Evolutionary conservation across 2,113 vertebrate species (phyloP).

Genomic region (Centropus unirufus): DNA sequence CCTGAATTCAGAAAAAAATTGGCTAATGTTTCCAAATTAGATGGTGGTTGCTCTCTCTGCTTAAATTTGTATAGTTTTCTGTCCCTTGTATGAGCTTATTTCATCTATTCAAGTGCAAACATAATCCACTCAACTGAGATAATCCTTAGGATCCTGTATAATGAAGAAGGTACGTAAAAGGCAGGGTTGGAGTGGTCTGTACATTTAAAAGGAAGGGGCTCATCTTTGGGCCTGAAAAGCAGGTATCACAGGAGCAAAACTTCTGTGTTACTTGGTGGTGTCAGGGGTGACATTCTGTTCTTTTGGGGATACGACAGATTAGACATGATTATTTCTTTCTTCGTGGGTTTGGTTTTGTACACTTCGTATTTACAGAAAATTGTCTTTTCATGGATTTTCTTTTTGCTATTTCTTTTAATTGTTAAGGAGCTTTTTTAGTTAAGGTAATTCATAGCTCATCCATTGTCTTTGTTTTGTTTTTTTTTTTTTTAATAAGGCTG

Average conservation of each 20-base stretch:
- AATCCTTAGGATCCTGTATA: neutral
- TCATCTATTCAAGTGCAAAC: neutral
- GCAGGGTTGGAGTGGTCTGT: neutral
- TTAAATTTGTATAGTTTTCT: neutral
- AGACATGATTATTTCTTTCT: neutral
- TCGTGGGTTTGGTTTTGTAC: neutral
- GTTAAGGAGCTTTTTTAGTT: neutral
- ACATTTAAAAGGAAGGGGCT: neutral
- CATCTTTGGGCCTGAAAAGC: neutral
- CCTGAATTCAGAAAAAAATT: neutral
- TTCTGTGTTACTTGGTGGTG: neutral
- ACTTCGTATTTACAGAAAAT: neutral
- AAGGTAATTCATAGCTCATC: neutral
- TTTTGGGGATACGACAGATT: neutral
- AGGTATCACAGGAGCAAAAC: neutral
- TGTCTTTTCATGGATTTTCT: neutral
- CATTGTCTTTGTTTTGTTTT: too few species aligned
- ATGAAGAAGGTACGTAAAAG: neutral
- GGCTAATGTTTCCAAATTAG: neutral
- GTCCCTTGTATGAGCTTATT: neutral
- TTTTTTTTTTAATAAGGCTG: neutral
- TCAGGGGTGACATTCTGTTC: neutral
- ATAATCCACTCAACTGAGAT: neutral
- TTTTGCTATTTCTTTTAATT: neutral
- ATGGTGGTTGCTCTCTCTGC: neutral